These are phyloP conservation scores for Sphaerodactylus townsendi DNA, from an alignment of 2,113 vertebrate species.

Conservation along the genomic window DNA sequence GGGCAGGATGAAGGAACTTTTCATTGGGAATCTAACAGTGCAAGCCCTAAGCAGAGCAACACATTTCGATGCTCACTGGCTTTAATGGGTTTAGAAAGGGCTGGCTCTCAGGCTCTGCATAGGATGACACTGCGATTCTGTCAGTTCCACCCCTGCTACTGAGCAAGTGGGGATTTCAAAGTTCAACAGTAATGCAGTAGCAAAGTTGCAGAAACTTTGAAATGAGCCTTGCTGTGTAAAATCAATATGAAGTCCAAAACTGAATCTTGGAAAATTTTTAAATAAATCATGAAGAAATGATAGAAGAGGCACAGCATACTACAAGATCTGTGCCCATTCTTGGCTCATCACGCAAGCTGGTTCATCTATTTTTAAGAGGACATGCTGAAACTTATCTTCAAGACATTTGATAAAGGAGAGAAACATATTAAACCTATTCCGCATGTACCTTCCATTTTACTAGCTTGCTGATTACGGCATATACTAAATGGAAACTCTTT, in stretches of 20 bases:
- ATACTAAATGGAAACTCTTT: conserved; percentile 36
- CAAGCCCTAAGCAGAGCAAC: too few species aligned
- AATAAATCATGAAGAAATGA: conserved; percentile 73
- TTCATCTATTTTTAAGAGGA: conserved; percentile 72
- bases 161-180: neutral
- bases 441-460: conserved; percentile 11
- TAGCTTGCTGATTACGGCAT: neutral
- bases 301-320: neutral
- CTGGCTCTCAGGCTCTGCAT: too few species aligned
- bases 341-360: conserved; percentile 23
- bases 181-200: conserved; percentile 16
- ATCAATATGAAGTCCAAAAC: conserved; percentile 49
- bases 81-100: too few species aligned
- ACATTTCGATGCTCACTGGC: too few species aligned
- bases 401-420: conserved; percentile 6
- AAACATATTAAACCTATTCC: rapidly evolving
- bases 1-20: neutral
- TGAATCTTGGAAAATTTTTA: conserved; percentile 61
- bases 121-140: neutral
- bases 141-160: rapidly evolving
- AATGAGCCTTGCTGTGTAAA: conserved; percentile 44
- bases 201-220: conserved; percentile 35
- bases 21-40: neutral
- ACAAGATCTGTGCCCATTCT: neutral
- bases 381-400: conserved; percentile 29